phyloP scores from a whole-genome alignment of 2,113 vertebrate genomes.

The Equus przewalskii region DNA sequence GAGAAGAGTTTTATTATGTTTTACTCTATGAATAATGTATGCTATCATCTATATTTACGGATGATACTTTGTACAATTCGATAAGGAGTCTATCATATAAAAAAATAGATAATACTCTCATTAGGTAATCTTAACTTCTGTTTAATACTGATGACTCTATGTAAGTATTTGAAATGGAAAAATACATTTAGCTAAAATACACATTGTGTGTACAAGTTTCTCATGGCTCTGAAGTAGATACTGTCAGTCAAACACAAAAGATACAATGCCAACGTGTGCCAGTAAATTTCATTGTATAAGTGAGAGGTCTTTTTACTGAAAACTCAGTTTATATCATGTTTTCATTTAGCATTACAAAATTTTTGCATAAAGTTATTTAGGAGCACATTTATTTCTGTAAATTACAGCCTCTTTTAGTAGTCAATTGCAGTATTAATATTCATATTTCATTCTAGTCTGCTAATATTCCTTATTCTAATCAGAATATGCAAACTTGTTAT shows the following conservation, averaged over 20 bases:
- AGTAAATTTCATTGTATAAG: not conserved
- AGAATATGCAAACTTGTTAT: conserved; percentile 56
- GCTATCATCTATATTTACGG: not conserved
- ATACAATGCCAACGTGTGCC: not conserved
- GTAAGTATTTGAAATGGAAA: conserved; percentile 12
- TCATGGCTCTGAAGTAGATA: not conserved
- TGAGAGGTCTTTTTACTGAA: not conserved
- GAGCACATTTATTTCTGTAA: conserved; percentile 55
- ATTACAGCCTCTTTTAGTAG: conserved; percentile 55
- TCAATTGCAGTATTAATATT: conserved; percentile 63
- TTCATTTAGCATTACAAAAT: conserved; percentile 48
- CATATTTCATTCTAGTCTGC: conserved; percentile 37
- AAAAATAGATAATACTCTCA: not conserved
- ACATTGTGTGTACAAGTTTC: not conserved
- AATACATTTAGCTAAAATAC: not conserved
- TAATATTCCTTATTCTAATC: conserved; percentile 69
- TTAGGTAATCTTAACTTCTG: not conserved
- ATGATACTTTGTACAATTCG: not conserved
- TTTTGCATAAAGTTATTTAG: conserved; percentile 50
- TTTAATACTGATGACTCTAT: conserved; percentile 29
- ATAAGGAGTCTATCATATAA: conserved; percentile 25
- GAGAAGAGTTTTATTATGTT: conserved; percentile 40
- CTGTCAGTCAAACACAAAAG: not conserved
- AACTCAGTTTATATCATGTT: not conserved
- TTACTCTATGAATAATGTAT: conserved; percentile 60